A percentile compares a stretch with the other conserved stretches of the same genome.
Evolutionary conservation across 92 coral and sea anemone species (phyloP).

Genomic region (Epizoanthus ramosus): DNA sequence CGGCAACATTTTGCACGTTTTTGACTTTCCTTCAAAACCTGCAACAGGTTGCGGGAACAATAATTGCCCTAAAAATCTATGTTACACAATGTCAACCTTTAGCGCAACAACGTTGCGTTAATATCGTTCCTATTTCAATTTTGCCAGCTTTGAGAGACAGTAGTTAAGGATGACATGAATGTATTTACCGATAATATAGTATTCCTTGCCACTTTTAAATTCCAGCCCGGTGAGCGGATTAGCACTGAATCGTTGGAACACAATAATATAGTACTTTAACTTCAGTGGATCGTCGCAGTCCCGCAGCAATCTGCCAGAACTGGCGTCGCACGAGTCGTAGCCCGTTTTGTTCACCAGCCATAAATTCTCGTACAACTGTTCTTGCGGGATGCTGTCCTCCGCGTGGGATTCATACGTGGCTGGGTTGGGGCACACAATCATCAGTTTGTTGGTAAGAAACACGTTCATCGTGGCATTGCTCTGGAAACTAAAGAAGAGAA

Average conservation of each 20-base stretch:
- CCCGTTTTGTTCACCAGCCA: constrained; percentile 77
- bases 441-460: constrained; percentile 43
- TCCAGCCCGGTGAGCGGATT: constrained; percentile 65
- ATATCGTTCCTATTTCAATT: too few species aligned
- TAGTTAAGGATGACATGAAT: not conserved
- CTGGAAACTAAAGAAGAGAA: constrained; percentile 31
- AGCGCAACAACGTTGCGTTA: too few species aligned
- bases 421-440: constrained; percentile 78
- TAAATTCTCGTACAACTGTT: constrained; percentile 69
- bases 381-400: constrained; percentile 56
- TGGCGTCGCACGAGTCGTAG: constrained; percentile 66
- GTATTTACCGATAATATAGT: constrained; percentile 71
- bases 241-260: constrained; percentile 81
- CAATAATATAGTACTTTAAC: constrained; percentile 61
- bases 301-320: constrained; percentile 53
- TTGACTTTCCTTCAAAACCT: too few species aligned
- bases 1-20: too few species aligned
- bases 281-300: constrained; percentile 63
- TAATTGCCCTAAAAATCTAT: too few species aligned
- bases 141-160: not conserved
- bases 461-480: constrained; percentile 33
- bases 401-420: constrained; percentile 61
- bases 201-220: constrained; percentile 72
- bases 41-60: too few species aligned
- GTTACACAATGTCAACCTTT: too few species aligned